These are phyloP conservation scores for Eurytoma adleriae DNA, from an alignment of 2,888 invertebrate genomes.

Conservation along the genomic window DNA sequence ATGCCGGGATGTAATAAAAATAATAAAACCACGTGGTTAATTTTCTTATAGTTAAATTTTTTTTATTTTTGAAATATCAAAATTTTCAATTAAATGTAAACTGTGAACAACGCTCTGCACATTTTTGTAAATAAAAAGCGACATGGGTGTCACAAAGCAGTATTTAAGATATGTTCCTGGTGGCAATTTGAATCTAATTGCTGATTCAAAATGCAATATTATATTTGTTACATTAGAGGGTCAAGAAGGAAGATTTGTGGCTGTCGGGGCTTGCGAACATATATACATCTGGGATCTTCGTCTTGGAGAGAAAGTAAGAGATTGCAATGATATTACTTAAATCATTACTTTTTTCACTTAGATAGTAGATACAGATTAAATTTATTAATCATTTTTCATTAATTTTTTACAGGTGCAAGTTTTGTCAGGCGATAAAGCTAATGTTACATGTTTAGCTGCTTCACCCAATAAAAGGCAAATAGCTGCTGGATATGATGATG, in stretches of 20 bases:
- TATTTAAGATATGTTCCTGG: slow-evolving; percentile 92
- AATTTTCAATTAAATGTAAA: neutral
- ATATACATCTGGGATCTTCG: slow-evolving; percentile 96
- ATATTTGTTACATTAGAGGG: slow-evolving; percentile 87
- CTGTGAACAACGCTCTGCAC: neutral
- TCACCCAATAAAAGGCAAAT: slow-evolving; percentile 87
- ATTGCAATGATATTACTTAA: too few species aligned
- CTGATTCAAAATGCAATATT: slow-evolving; percentile 87
- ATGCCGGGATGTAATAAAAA: neutral
- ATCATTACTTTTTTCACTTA: slow-evolving; percentile 1
- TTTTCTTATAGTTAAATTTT: neutral
- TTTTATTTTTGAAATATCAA: neutral
- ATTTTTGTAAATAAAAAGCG: slow-evolving; percentile 27
- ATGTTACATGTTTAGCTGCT: slow-evolving; percentile 86
- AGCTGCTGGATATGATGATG: slow-evolving; percentile 95
- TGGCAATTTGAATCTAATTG: slow-evolving; percentile 92
- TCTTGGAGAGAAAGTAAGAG: slow-evolving; percentile 85
- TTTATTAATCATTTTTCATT: slow-evolving; percentile 62
- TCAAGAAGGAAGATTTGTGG: slow-evolving; percentile 89
- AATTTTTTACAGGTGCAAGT: slow-evolving; percentile 81
- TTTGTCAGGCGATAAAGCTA: slow-evolving; percentile 87
- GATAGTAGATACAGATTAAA: slow-evolving; percentile 58
- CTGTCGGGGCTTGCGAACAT: slow-evolving; percentile 95
- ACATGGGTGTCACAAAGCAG: slow-evolving; percentile 94
- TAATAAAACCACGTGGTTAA: slow-evolving; percentile 14